These are phyloP conservation scores for Drosophila asahinai DNA, from an alignment of 1,140 invertebrate species.

Conservation along the genomic window DNA sequence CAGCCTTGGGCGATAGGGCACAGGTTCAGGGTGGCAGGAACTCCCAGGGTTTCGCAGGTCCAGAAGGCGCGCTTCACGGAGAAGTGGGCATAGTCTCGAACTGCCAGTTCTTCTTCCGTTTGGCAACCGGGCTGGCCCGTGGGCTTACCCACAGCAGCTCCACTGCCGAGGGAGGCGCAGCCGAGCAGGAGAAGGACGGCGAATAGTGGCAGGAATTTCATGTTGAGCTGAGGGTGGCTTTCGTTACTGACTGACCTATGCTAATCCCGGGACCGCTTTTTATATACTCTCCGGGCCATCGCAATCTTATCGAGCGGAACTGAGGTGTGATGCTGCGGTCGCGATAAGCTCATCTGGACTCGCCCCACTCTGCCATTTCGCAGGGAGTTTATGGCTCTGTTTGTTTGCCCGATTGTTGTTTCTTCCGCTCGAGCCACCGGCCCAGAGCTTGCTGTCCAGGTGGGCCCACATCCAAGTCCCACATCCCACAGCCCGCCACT, in stretches of 20 bases:
- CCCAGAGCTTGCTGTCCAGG: conserved; percentile 24
- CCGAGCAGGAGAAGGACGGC: conserved; percentile 38
- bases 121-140: conserved; percentile 72
- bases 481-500: not conserved
- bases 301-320: conserved; percentile 69
- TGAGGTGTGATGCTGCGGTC: conserved; percentile 53
- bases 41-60: conserved; percentile 45
- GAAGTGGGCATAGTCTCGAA: conserved; percentile 53
- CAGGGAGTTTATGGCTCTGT: conserved; percentile 68
- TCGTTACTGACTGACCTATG: conserved; percentile 63
- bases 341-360: conserved; percentile 37
- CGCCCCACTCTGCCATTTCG: conserved; percentile 40
- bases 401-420: conserved; percentile 62
- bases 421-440: conserved; percentile 31
- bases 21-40: conserved; percentile 35
- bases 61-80: conserved; percentile 61
- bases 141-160: conserved; percentile 34
- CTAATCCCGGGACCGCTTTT: conserved; percentile 37
- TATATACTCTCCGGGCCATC: conserved; percentile 42
- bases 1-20: conserved; percentile 34
- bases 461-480: conserved; percentile 1
- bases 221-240: conserved; percentile 20
- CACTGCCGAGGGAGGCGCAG: conserved; percentile 11
- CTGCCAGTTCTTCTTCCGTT: conserved; percentile 57
- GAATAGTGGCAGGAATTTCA: conserved; percentile 52